These are phyloP conservation scores for Belgica antarctica DNA, from an alignment of 2,888 invertebrate genomes.

Conservation along the genomic window DNA sequence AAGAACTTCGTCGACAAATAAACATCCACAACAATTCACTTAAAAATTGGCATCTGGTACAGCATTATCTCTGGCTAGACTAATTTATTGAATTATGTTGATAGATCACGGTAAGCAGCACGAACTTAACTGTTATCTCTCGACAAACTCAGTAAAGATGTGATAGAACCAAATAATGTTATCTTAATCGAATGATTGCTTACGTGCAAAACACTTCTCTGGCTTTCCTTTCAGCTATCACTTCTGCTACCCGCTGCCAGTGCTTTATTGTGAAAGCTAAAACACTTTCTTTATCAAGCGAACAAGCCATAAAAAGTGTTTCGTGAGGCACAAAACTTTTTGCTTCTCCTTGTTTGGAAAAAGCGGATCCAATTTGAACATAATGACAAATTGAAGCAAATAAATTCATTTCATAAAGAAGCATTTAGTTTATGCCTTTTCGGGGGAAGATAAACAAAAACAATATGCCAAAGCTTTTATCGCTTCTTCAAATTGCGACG, in stretches of 20 bases:
- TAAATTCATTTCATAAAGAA: background rate
- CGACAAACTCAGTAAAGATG: too few relatives aligned
- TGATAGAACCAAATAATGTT: background rate
- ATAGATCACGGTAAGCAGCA: too few relatives aligned
- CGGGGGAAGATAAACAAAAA: conserved; percentile 22
- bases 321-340: background rate
- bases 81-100: too few relatives aligned
- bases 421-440: conserved; percentile 3
- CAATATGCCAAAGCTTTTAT: conserved; percentile 29
- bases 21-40: too few relatives aligned
- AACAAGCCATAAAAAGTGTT: background rate
- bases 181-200: conserved; percentile 5
- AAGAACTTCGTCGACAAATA: too few relatives aligned
- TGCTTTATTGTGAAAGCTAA: background rate
- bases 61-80: too few relatives aligned
- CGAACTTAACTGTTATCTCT: background rate
- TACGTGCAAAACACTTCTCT: background rate
- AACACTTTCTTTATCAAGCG: background rate
- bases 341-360: background rate
- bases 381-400: conserved; percentile 23
- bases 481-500: conserved; percentile 7
- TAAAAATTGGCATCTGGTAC: too few relatives aligned
- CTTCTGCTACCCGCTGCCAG: background rate
- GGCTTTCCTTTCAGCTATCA: background rate
- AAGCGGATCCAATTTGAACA: background rate